These are phyloP conservation scores for Rhinoraja longicauda DNA, from an alignment of 2,797 vertebrate species.

Conservation along the genomic window DNA sequence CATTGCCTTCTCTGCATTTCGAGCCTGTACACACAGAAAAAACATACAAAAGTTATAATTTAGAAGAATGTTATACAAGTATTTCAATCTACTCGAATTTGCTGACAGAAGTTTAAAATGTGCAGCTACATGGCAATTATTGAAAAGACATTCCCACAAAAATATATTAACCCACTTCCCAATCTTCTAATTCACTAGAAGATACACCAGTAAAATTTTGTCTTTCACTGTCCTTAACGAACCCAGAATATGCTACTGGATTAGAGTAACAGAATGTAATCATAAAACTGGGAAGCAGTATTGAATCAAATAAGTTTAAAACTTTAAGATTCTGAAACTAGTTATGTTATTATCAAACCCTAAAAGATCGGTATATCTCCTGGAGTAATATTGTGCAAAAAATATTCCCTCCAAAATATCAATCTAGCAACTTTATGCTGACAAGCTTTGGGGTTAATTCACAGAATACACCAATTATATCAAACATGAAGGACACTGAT, in stretches of 20 bases:
- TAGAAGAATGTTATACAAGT: not conserved
- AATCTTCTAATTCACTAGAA: not conserved
- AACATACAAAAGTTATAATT: not conserved
- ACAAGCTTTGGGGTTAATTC: not conserved
- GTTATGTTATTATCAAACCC: not conserved
- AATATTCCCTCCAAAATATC: not conserved
- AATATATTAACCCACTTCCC: not conserved
- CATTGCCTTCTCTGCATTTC: constrained; percentile 95
- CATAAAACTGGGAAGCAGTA: not conserved
- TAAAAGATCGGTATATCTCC: not conserved
- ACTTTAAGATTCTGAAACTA: not conserved
- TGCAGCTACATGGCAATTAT: not conserved
- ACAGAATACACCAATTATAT: not conserved
- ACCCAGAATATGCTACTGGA: not conserved
- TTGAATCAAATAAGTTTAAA: not conserved
- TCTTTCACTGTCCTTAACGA: not conserved
- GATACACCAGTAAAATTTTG: not conserved
- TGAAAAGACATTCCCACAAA: too few species aligned
- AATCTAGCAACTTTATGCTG: not conserved
- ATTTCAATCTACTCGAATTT: not conserved
- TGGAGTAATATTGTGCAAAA: not conserved
- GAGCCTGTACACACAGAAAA: constrained; percentile 63
- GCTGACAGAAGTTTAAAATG: not conserved
- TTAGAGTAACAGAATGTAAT: not conserved
- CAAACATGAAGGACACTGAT: not conserved